Conservation (phyloP, 2,113 vertebrate genomes). For the Thamnophis sirtalis region DNA sequence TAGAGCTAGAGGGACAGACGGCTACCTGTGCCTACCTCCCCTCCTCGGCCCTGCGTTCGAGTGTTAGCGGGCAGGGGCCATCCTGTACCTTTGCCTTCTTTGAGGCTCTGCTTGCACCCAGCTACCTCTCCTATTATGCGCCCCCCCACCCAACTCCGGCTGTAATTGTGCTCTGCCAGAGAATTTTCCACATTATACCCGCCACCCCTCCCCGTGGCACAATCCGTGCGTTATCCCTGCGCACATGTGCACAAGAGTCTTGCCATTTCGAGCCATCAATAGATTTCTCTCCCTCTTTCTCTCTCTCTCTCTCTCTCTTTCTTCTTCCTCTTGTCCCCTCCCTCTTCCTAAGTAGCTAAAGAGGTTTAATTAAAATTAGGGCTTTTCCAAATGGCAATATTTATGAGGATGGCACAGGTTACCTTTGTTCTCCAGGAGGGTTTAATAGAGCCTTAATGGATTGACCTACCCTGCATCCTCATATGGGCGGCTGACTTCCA, state of each 20-base stretch:
- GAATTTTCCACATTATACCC: conserved; percentile 63
- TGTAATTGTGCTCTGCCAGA: conserved; percentile 69
- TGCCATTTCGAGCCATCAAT: conserved; percentile 80
- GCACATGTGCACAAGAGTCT: conserved; percentile 46
- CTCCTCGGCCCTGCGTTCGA: conserved; percentile 37
- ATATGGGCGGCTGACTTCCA: conserved; percentile 83
- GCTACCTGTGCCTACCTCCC: not conserved
- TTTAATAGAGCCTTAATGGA: conserved; percentile 94
- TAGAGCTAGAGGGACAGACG: not conserved
- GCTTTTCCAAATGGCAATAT: conserved; percentile 84
- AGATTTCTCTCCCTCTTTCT: conserved; percentile 57
- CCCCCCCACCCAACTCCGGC: conserved; percentile 3
- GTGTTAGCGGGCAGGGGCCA: not conserved
- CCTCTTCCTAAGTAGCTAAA: conserved; percentile 78
- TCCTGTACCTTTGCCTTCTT: conserved; percentile 53
- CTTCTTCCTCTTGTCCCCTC: not conserved
- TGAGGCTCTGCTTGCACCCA: conserved; percentile 67
- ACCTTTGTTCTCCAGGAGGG: conserved; percentile 89
- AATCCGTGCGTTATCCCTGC: not conserved
- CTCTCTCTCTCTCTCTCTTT: no score
- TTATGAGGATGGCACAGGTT: conserved; percentile 87
- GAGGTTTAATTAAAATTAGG: conserved; percentile 95
- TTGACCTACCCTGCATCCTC: conserved; percentile 84
- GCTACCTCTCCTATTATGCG: conserved; percentile 51
- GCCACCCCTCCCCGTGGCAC: not conserved